These are phyloP conservation scores for Pachyramphus minor DNA, from an alignment of 2,113 vertebrate genomes.

Conservation along the genomic window DNA sequence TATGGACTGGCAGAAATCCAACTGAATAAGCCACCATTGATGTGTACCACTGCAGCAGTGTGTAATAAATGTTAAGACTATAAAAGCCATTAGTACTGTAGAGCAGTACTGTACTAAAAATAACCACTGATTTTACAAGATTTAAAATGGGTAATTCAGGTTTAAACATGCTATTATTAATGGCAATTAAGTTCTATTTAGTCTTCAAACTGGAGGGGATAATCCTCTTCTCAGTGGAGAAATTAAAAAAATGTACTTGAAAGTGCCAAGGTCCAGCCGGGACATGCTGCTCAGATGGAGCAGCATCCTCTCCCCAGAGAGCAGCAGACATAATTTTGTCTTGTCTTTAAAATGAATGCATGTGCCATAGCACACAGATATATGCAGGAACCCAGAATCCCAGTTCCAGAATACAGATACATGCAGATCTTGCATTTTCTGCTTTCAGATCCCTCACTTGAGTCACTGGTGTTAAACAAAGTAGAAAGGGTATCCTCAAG, in stretches of 20 bases:
- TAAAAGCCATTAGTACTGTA: neutral
- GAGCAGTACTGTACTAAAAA: neutral
- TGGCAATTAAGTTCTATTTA: neutral
- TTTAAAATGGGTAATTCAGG: neutral
- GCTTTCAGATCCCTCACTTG: neutral
- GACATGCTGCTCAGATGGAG: slow-evolving; percentile 37
- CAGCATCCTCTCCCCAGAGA: neutral
- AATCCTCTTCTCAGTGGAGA: neutral
- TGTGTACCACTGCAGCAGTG: neutral
- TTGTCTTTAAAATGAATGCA: neutral
- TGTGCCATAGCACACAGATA: neutral
- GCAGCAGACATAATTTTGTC: neutral
- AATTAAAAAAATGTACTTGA: neutral
- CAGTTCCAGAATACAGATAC: neutral
- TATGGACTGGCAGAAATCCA: slow-evolving; percentile 35
- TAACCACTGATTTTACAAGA: neutral
- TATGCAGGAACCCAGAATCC: neutral
- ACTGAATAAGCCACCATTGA: slow-evolving; percentile 2
- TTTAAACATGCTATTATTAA: neutral
- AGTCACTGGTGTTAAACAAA: neutral
- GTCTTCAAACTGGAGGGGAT: neutral
- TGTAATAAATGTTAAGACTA: neutral
- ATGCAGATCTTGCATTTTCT: neutral
- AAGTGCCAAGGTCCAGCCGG: neutral
- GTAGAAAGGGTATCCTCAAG: neutral